A percentile compares a stretch with the other conserved stretches of the same genome.
Evolutionary conservation across 1,140 invertebrate species (phyloP).

Genomic region (Copidosoma floridanum): DNA sequence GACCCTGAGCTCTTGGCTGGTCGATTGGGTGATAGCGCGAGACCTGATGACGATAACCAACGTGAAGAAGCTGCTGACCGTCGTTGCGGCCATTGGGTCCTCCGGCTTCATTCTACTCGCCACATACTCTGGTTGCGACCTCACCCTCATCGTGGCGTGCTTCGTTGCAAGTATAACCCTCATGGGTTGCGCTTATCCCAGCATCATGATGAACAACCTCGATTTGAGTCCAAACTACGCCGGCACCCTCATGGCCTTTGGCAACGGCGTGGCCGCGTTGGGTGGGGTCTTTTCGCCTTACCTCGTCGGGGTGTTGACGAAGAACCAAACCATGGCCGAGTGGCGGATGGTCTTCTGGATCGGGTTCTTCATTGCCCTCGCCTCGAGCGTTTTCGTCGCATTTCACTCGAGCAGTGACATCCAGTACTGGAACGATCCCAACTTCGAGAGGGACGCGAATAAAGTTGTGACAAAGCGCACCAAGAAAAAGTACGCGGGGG

Average conservation of each 20-base stretch:
- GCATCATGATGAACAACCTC: constrained; percentile 51
- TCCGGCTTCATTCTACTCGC: constrained; percentile 32
- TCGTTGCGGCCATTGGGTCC: constrained; percentile 9
- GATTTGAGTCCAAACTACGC: constrained; percentile 60
- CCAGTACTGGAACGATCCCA: constrained; percentile 4
- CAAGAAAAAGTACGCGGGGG: too few species aligned
- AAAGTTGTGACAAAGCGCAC: too few species aligned
- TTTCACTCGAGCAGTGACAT: neutral
- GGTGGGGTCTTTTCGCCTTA: constrained; percentile 59
- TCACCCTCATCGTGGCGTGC: constrained; percentile 27
- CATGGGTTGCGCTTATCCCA: constrained; percentile 32
- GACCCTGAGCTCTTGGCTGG: neutral
- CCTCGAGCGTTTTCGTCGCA: neutral
- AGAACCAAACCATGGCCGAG: constrained; percentile 54
- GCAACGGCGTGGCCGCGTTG: constrained; percentile 58
- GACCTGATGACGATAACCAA: neutral
- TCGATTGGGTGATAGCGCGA: neutral
- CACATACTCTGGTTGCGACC: constrained; percentile 33
- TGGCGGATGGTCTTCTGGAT: constrained; percentile 17
- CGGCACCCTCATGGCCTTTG: constrained; percentile 58
- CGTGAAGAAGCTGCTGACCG: neutral
- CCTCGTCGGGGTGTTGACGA: constrained; percentile 54
- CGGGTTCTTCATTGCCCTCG: neutral
- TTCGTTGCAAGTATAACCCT: constrained; percentile 34
- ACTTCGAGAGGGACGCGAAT: neutral